Evolutionary conservation across 2,797 vertebrate genomes (phyloP).

Genomic region (Tauraco hartlaubi): DNA sequence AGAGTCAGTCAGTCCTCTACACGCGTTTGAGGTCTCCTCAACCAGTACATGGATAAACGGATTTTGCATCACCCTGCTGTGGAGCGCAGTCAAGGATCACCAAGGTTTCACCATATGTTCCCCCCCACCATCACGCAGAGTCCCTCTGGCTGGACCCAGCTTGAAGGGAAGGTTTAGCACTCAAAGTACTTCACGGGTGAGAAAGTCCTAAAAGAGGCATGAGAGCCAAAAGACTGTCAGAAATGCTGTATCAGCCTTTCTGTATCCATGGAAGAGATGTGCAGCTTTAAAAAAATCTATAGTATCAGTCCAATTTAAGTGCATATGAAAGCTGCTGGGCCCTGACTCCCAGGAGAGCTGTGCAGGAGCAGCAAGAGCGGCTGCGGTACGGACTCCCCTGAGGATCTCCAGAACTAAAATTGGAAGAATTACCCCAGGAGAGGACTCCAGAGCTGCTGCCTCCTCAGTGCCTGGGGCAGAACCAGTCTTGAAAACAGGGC

Average conservation of each 20-base stretch:
- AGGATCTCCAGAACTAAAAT: not conserved
- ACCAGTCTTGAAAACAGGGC: not conserved
- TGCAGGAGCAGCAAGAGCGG: not conserved
- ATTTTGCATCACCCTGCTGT: not conserved
- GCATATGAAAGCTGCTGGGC: not conserved
- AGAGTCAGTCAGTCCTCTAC: not conserved
- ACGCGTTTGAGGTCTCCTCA: not conserved
- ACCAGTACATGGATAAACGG: not conserved
- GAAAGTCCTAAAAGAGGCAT: not conserved
- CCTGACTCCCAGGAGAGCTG: not conserved
- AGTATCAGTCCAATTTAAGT: not conserved
- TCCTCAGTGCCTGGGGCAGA: not conserved
- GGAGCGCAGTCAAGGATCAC: fast-evolving
- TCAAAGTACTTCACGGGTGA: not conserved
- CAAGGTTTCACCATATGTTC: not conserved
- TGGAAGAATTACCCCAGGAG: not conserved
- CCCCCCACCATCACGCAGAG: not conserved
- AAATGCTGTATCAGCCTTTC: not conserved
- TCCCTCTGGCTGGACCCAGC: not conserved
- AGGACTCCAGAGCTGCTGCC: not conserved
- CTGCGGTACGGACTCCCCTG: fast-evolving
- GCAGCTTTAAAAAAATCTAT: not conserved
- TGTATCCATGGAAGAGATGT: not conserved
- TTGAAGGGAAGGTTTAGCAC: not conserved
- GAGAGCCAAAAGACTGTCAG: not conserved